phyloP scores from a whole-genome alignment of 2,113 vertebrate genomes.

The Trichomycterus rosablanca region DNA sequence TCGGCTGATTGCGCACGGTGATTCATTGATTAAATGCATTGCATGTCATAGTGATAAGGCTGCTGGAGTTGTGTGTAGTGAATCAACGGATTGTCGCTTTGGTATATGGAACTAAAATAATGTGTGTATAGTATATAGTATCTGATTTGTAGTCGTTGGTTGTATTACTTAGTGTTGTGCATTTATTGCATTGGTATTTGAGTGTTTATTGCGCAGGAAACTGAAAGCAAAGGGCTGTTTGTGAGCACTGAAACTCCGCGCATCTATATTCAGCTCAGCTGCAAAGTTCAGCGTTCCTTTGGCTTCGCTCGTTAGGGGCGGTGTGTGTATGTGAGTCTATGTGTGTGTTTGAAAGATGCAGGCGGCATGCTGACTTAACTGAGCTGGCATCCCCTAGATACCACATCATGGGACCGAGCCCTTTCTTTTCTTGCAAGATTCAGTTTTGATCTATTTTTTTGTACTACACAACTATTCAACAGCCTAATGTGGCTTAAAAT shows the following conservation, averaged over 20 bases:
- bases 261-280: conserved; percentile 76
- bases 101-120: too few species aligned
- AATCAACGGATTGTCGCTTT: too few species aligned
- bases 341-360: conserved; percentile 29
- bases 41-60: too few species aligned
- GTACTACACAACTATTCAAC: background rate
- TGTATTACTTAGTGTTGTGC: background rate
- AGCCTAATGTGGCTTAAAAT: too few species aligned
- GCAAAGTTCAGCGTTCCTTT: conserved; percentile 69
- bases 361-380: too few species aligned
- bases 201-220: too few species aligned
- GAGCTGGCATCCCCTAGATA: background rate
- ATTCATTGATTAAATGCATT: too few species aligned
- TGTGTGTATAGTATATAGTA: too few species aligned
- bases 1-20: too few species aligned
- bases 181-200: background rate
- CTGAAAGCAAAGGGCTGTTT: conserved; percentile 36
- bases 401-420: background rate
- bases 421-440: background rate
- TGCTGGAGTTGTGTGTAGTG: too few species aligned
- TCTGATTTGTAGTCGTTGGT: conserved; percentile 1
- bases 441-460: background rate
- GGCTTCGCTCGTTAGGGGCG: conserved; percentile 46
- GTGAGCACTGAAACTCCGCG: conserved; percentile 57
- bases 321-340: conserved; percentile 25